Percentiles rank a stretch among this genome's conserved stretches.
Evolutionary conservation across 2,888 invertebrate genomes (phyloP).

Genomic region (Brenthis daphne): DNA sequence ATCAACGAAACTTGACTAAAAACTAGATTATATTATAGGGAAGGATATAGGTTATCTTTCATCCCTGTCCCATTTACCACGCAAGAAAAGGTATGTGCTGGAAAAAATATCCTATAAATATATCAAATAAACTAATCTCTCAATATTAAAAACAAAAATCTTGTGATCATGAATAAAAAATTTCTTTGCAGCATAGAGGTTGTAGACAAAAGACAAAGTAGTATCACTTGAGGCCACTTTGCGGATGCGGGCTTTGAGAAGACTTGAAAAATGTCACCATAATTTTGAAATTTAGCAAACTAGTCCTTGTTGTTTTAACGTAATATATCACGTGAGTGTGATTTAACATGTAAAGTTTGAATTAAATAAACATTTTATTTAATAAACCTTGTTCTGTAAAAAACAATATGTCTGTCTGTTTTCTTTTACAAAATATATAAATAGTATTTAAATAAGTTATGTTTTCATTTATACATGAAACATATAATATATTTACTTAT

Average conservation of each 20-base stretch:
- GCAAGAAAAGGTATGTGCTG: background rate
- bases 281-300: constrained; percentile 14
- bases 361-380: background rate
- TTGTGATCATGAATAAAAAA: constrained; percentile 52
- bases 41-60: too few relatives aligned
- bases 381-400: background rate
- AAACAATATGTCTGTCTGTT: background rate
- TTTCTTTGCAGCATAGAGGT: constrained; percentile 52
- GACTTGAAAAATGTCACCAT: constrained; percentile 31
- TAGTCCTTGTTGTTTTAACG: background rate
- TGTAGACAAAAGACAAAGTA: constrained; percentile 58
- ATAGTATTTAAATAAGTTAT: too few relatives aligned
- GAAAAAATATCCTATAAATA: background rate
- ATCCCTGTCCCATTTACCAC: too few relatives aligned
- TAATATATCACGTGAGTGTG: too few relatives aligned
- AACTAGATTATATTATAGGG: too few relatives aligned
- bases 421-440: too few relatives aligned
- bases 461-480: too few relatives aligned
- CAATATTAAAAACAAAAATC: constrained; percentile 9
- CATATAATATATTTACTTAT: too few relatives aligned
- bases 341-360: too few relatives aligned
- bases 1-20: too few relatives aligned
- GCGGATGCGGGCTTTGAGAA: constrained; percentile 41
- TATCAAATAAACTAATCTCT: background rate
- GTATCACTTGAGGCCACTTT: constrained; percentile 54